Evolutionary conservation across 1,140 invertebrate species (phyloP).

Genomic region (Rhyacophila brunnea): DNA sequence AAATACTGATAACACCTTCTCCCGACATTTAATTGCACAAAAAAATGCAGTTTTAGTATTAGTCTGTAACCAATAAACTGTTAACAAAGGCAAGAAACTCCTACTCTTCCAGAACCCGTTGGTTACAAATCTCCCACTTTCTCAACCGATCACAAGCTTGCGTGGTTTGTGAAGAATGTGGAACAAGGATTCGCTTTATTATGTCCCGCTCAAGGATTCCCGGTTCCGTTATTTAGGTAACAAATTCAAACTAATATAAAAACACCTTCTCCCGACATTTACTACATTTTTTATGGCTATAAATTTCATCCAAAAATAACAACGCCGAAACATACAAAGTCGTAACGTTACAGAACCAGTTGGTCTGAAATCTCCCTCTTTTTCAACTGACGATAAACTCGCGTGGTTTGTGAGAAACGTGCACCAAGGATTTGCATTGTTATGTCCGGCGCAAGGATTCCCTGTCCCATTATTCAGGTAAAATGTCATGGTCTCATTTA

Average conservation of each 20-base stretch:
- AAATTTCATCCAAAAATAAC: too few species aligned
- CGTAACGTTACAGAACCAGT: conserved; percentile 56
- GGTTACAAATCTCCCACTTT: conserved; percentile 49
- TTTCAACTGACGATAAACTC: conserved; percentile 63
- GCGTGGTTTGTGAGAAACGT: conserved; percentile 57
- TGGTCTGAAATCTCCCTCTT: conserved; percentile 57
- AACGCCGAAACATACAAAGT: too few species aligned
- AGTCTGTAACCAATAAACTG: conserved; percentile 55
- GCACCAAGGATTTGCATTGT: conserved; percentile 53
- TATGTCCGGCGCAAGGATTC: conserved; percentile 69
- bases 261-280: too few species aligned
- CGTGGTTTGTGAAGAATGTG: conserved; percentile 47
- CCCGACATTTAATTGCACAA: conserved; percentile 50
- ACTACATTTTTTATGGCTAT: too few species aligned
- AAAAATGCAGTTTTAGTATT: too few species aligned
- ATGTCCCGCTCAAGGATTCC: conserved; percentile 55
- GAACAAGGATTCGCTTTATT: conserved; percentile 48
- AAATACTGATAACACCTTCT: conserved; percentile 11
- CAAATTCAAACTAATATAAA: too few species aligned
- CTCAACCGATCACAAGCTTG: conserved; percentile 50
- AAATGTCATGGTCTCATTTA: conserved; percentile 43
- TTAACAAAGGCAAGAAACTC: conserved; percentile 61
- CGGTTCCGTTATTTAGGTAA: conserved; percentile 55
- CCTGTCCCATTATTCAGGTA: conserved; percentile 72
- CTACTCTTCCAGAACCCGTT: conserved; percentile 29